Conservation (phyloP, 2,113 vertebrate species). For the Ctenomys sociabilis region DNA sequence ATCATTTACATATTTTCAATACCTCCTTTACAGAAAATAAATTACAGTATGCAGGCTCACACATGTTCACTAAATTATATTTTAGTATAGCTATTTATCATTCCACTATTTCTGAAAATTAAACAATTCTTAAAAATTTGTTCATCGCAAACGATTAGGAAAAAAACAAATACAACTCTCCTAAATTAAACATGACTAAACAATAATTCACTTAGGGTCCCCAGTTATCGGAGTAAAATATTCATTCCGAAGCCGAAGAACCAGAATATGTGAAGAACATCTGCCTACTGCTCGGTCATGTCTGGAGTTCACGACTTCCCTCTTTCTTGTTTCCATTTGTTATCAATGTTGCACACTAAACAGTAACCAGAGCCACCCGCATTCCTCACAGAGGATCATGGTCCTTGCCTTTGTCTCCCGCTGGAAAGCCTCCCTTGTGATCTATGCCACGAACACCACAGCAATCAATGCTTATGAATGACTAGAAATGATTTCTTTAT, state of each 20-base stretch:
- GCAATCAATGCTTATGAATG: slow-evolving; percentile 97
- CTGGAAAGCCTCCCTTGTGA: slow-evolving; percentile 85
- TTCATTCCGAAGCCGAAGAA: not conserved
- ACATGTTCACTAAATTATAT: slow-evolving; percentile 70
- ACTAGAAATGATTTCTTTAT: slow-evolving; percentile 94
- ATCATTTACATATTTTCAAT: slow-evolving; percentile 78
- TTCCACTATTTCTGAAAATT: slow-evolving; percentile 68
- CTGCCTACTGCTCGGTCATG: not conserved
- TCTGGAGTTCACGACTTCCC: not conserved
- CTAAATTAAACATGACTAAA: slow-evolving; percentile 43
- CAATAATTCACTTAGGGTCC: not conserved
- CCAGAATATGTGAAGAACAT: not conserved
- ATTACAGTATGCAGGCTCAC: slow-evolving; percentile 61
- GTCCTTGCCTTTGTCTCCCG: slow-evolving; percentile 77
- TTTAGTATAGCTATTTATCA: slow-evolving; percentile 71
- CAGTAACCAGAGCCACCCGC: slow-evolving; percentile 66
- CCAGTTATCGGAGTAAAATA: not conserved
- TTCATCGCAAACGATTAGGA: slow-evolving; percentile 45
- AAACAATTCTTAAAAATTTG: slow-evolving; percentile 56
- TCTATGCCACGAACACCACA: slow-evolving; percentile 86
- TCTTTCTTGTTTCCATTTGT: slow-evolving; percentile 42
- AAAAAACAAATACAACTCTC: slow-evolving; percentile 52
- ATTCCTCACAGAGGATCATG: slow-evolving; percentile 72
- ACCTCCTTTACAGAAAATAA: slow-evolving; percentile 69
- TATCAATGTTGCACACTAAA: slow-evolving; percentile 66